Evolutionary conservation across 2,113 vertebrate species (phyloP).

Genomic region (Himantopus leucocephalus): DNA sequence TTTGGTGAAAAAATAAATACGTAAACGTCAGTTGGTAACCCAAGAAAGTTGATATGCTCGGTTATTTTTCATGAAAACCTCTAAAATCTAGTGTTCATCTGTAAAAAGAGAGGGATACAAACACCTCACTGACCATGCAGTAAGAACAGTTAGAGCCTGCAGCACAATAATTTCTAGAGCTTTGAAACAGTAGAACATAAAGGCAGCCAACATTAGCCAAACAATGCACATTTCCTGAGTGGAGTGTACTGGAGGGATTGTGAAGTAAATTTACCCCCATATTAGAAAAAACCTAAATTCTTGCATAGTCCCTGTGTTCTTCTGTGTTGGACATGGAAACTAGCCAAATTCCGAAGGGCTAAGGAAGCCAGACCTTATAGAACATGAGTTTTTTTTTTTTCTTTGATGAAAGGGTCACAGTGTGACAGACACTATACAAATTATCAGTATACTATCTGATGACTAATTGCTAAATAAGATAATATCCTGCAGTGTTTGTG

Average conservation of each 20-base stretch:
- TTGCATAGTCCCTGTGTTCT: background rate
- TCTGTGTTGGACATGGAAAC: background rate
- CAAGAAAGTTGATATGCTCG: background rate
- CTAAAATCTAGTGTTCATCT: background rate
- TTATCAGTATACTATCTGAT: background rate
- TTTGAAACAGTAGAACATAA: background rate
- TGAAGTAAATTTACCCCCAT: background rate
- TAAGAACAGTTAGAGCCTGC: background rate
- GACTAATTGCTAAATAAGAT: background rate
- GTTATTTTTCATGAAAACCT: background rate
- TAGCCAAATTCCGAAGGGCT: background rate
- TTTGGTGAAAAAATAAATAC: background rate
- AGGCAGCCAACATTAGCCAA: background rate
- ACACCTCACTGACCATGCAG: background rate
- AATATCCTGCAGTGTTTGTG: background rate
- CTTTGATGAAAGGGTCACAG: background rate
- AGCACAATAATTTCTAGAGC: background rate
- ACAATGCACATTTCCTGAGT: background rate
- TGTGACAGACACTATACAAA: background rate
- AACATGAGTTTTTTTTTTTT: rapidly evolving
- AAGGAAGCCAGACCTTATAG: background rate
- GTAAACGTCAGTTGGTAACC: background rate
- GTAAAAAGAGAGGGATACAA: background rate
- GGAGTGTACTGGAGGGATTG: background rate
- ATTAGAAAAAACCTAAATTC: background rate